These are phyloP conservation scores for human DNA, from an alignment of 2,113 vertebrate genomes.

Conservation along the genomic window GRCh38 chr17:57207501-57208000, in stretches of 20 bases:
- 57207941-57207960: background rate
- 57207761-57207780: background rate
- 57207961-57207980: background rate
- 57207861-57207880: background rate
- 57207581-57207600: background rate
- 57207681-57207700: conserved; percentile 12
- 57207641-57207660: conserved; percentile 46
- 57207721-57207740: background rate
- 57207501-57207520: background rate
- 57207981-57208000: background rate
- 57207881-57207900: background rate
- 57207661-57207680: conserved; percentile 45
- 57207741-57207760: background rate
- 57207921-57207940: background rate
- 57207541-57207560: conserved; percentile 44
- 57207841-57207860: background rate
- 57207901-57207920: background rate
- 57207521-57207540: conserved; percentile 21
- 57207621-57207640: background rate
- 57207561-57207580: conserved; percentile 3
- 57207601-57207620: conserved; percentile 20
- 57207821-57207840: background rate
- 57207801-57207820: background rate
- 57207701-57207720: background rate
- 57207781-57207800: background rate